Percentiles rank a stretch among this genome's conserved stretches.
Conservation (phyloP, 2,113 vertebrate genomes). For the Glaucidium brasilianum region DNA sequence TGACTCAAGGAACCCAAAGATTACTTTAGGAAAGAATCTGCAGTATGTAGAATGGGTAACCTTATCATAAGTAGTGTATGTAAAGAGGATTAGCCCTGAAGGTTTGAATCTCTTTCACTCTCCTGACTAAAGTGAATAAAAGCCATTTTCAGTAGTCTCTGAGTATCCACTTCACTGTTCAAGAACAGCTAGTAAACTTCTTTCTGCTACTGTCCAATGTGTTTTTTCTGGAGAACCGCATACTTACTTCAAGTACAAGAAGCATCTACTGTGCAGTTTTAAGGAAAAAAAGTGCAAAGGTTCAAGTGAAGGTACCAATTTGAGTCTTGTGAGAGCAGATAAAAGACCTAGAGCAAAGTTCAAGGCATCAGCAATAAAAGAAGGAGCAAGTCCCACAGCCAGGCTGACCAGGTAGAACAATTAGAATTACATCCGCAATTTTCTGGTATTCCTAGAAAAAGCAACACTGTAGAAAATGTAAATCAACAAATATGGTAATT, state of each 20-base stretch:
- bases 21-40: neutral
- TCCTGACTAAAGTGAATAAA: neutral
- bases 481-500: neutral
- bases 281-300: neutral
- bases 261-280: neutral
- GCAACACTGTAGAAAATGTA: neutral
- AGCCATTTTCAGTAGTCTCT: neutral
- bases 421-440: neutral
- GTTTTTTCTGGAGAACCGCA: neutral
- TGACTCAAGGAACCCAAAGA: neutral
- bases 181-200: neutral
- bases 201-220: neutral
- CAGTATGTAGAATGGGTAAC: neutral
- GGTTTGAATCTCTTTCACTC: neutral
- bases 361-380: neutral
- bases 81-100: neutral
- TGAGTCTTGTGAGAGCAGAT: neutral
- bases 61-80: neutral
- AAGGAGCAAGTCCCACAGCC: neutral
- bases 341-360: neutral
- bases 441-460: neutral
- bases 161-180: neutral
- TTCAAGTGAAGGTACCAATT: neutral
- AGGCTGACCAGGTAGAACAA: neutral
- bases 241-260: neutral